Base-by-base conservation (phyloP, 2,113 vertebrate genomes). In the Epinephelus lanceolatus region DNA sequence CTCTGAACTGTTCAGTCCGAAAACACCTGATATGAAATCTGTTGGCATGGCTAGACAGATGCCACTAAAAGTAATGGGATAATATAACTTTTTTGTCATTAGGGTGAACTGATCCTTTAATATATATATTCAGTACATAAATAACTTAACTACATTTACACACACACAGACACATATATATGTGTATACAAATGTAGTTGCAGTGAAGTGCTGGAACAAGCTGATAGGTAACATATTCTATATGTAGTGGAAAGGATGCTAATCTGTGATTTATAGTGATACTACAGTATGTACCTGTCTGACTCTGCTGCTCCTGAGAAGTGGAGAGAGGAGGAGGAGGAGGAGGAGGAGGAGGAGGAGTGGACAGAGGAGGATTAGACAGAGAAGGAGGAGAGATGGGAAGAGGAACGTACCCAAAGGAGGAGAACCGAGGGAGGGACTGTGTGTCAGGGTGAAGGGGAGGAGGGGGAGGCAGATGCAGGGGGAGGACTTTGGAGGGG, bases 401-500 rank as follows among this genome's bases (percentile, higher is more conserved):
- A 88, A 95, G 93, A 90, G 94, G 95, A 94, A 95, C 94, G 93
- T 97, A 97, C 94, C 97, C 97, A 94, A 97, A 98, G 88, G 97
- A 97, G 96, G 97, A 98, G 96, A 98, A 98, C 93, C 96, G 96
- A 92, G 96, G 96, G 56, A 87, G 92, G 82, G 92, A 86, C 93
- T 96, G 96, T 93, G 94, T 93, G 93, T 94, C 91, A 89, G 94
- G 93, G 87, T 96, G 94, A 81, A 94, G 94, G 83, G 86, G 75
- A 60, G 93, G 93, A 57, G 95, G 95, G 80, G 93, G 85, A 80
- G 96, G 95, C 92, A 96, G 94, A 94, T 96, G 95, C 92, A 95
- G 94, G 93, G 96, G 96, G 92, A 97, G 95, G 93, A 95, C 93
- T 94, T 96, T 96, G 95, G 94, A 91, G 81, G 95, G 96, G 91